A percentile compares a stretch with the other conserved stretches of the same genome.
Conservation (phyloP, 2,888 invertebrate genomes). For the Napeogenes sylphis region DNA sequence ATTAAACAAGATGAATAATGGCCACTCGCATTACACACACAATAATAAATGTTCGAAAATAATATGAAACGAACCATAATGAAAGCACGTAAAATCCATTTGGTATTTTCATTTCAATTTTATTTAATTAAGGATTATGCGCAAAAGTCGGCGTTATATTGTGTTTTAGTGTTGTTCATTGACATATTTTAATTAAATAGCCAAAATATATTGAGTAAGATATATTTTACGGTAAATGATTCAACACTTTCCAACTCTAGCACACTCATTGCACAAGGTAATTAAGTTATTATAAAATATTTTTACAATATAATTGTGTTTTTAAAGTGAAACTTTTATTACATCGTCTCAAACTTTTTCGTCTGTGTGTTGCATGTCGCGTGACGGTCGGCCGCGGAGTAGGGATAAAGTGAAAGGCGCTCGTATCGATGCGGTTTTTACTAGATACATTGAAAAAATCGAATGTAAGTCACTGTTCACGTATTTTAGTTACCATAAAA, state of each 20-base stretch:
- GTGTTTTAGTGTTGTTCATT: constrained; percentile 46
- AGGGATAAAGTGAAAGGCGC: no score
- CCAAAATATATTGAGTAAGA: constrained; percentile 24
- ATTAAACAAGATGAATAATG: constrained; percentile 72
- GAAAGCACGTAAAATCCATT: constrained; percentile 77
- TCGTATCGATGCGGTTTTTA: no score
- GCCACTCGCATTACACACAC: constrained; percentile 60
- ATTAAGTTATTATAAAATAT: not conserved
- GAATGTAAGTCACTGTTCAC: no score
- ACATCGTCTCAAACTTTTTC: no score
- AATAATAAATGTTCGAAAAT: constrained; percentile 72
- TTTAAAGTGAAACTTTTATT: no score
- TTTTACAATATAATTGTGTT: no score
- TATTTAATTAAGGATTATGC: constrained; percentile 75
- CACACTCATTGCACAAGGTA: not conserved
- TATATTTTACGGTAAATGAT: constrained; percentile 13
- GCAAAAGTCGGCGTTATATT: constrained; percentile 49
- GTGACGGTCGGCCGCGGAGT: no score
- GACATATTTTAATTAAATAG: constrained; percentile 33
- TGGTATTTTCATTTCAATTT: constrained; percentile 75
- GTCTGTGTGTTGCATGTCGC: no score
- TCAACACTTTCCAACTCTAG: constrained; percentile 4
- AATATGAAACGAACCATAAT: constrained; percentile 71
- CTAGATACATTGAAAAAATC: no score
- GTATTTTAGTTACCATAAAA: no score